Evolutionary conservation across 2,888 invertebrate genomes (phyloP), one percentile per base, ranked within the genome.

Genomic region (Thecophora atra): DNA sequence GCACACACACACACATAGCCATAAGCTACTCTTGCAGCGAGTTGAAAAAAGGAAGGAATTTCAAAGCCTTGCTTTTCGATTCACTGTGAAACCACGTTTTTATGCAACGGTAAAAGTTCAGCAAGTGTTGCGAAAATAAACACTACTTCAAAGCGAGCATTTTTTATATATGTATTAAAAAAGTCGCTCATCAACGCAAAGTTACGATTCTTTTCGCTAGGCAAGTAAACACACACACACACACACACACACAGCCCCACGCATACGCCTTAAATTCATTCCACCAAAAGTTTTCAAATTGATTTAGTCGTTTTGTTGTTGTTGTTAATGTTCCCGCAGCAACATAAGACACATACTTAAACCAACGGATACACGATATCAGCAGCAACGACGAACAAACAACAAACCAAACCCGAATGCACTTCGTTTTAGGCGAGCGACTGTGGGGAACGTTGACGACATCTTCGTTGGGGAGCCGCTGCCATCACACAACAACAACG

Each of bases 211-310:
- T 47, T n/a, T 17, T n/a, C 47, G 47, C 47, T 47, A 17, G 47
- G 47, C 47, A 47, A 11, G 37, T 37, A 65, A 21, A 47, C 60
- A 26, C n/a, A 42, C 7, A 44, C 37, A 63, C 21, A 64, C 63
- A 44, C 63, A 4, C 44, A 28, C 28, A 47, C 65, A 28, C 17
- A 30, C 64, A 8, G n/a, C n/a, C n/a, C n/a, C 21, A 15, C n/a
- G 3, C 19, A 17, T 24, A 4, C 26, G 28, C 44, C 7, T 28
- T 15, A 17, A n/a, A 15, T 26, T 24, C 24, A 65, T 47, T 65
- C 30, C 51, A 52, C 52, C 51, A 66, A 66, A 51, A 66, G 8
- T 52, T 52, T 51, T 66, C 66, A 26, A 52, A 51, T 52, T 52
- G 47, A 30, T 52, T 52, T 52, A 21, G 42, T 58, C 26, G 21